Evolutionary conservation across 2,888 invertebrate species (phyloP).

Genomic region (Neocrepidodera transversa): DNA sequence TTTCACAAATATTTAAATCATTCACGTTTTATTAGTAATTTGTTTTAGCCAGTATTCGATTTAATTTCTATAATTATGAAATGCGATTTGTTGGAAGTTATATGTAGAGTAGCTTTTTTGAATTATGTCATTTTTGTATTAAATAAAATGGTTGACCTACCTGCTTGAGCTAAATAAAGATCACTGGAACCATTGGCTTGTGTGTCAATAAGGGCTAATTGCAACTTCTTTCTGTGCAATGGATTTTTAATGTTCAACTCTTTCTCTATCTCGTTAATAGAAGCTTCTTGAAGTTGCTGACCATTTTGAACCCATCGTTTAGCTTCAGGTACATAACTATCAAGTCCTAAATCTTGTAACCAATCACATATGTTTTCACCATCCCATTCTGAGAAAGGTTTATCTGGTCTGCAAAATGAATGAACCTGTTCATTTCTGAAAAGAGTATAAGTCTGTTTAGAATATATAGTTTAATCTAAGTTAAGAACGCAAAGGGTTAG

Average conservation of each 20-base stretch:
- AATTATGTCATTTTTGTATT: no score
- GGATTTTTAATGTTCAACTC: slow-evolving; percentile 83
- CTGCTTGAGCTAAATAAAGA: slow-evolving; percentile 54
- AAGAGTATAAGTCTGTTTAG: background rate
- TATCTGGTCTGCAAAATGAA: slow-evolving; percentile 65
- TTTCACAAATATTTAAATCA: no score
- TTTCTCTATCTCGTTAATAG: slow-evolving; percentile 85
- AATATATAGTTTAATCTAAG: background rate
- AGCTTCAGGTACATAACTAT: slow-evolving; percentile 79
- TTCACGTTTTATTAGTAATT: no score
- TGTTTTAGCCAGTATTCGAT: no score
- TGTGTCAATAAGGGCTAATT: slow-evolving; percentile 74
- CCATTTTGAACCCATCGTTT: slow-evolving; percentile 85
- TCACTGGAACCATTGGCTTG: slow-evolving; percentile 60
- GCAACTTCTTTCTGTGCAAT: slow-evolving; percentile 91
- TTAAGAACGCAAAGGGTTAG: background rate
- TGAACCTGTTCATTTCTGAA: slow-evolving; percentile 9
- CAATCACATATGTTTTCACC: slow-evolving; percentile 82
- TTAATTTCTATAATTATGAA: no score
- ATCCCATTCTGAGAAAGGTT: slow-evolving; percentile 83
- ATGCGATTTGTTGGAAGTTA: no score
- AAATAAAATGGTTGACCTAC: no score
- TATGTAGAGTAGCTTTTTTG: no score
- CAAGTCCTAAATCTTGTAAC: slow-evolving; percentile 79
- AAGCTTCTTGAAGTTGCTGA: slow-evolving; percentile 79